These are phyloP conservation scores for Gambusia affinis DNA, from an alignment of 2,113 vertebrate species.

Conservation along the genomic window DNA sequence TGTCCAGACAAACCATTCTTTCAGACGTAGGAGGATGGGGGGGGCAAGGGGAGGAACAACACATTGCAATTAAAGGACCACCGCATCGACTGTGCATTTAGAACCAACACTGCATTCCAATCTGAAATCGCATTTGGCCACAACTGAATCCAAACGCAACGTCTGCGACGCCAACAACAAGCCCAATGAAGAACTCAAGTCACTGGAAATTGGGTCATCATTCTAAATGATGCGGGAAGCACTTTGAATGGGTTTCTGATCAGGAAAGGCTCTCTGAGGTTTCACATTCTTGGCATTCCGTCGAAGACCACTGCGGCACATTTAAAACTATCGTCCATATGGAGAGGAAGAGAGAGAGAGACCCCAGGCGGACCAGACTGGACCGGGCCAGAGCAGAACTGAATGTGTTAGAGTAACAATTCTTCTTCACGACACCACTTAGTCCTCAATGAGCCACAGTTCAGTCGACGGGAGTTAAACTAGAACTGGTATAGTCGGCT, in stretches of 20 bases:
- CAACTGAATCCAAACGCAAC: conserved; percentile 18
- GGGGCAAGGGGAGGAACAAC: not conserved
- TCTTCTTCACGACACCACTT: not conserved
- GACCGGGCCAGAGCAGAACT: not conserved
- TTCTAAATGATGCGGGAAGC: conserved; percentile 10
- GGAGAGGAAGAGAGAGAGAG: conserved; percentile 21
- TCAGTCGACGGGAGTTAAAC: not conserved
- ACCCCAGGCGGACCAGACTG: conserved; percentile 2
- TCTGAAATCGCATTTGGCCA: conserved; percentile 11
- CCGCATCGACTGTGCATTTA: not conserved
- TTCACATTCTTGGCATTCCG: conserved; percentile 77
- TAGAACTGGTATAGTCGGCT: not conserved
- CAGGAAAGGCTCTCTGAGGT: conserved; percentile 69
- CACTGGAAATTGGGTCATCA: conserved; percentile 2
- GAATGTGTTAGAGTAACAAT: not conserved
- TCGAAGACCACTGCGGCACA: conserved; percentile 66
- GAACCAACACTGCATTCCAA: not conserved
- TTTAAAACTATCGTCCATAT: conserved; percentile 72
- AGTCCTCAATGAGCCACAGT: not conserved
- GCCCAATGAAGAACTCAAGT: conserved; percentile 11
- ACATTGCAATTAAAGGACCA: not conserved
- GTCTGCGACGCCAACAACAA: conserved; percentile 3
- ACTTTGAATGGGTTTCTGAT: conserved; percentile 60
- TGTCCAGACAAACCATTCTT: not conserved
- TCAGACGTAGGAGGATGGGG: not conserved